Base-by-base conservation (phyloP, 2,797 vertebrate species). In the Etheostoma nigrum region DNA sequence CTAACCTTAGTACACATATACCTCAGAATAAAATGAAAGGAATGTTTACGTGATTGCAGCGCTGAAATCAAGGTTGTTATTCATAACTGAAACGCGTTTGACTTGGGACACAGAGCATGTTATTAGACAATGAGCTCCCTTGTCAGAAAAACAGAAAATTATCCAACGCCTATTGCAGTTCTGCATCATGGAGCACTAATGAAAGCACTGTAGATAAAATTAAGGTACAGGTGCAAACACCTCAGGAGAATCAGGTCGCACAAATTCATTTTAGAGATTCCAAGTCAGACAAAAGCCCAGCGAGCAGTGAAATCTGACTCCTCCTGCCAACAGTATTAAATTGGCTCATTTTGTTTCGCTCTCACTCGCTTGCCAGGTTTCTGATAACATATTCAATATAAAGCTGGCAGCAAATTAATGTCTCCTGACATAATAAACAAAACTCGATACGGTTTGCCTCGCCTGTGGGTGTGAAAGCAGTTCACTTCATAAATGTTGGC, bases 401-500 rank as follows among this genome's bases (percentile, higher is more conserved):
- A 87, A 86, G 87, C 79, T 86, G 88, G 85, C 86, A 81, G 86
- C 82, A 92, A 89, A 93, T 92, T 55, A 92, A 92, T 91, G 82
- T 51, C 84, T 89, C 72, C 90, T 86, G 89, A 93, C 88, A 87
- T 89, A 86, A 89, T 89, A 85, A 93, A 91, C 86, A 89, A 52
- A 90, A 90, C 82, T 91, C 73, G 58, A 89, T 91, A 84, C 51
- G 52, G 75, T 86, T 90, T 89, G 79, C 81, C 63, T 79, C 72
- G 85, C 78, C 80, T 70, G 65, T 76, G 74, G 83, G 64, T 82
- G 83, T 80, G 75, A 87, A 81, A 78, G 76, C 58, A 81, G 81
- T 89, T 90, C 85, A 77, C 79, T 82, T 84, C 60, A 87, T 79
- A 82, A 87, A 85, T 67, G 74, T 69, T 86, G 79, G 69, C 83